Percentiles rank a stretch among this genome's conserved stretches.
These are phyloP conservation scores for Sminthurides aquaticus DNA, from an alignment of 2,888 invertebrate species.

Conservation along the genomic window DNA sequence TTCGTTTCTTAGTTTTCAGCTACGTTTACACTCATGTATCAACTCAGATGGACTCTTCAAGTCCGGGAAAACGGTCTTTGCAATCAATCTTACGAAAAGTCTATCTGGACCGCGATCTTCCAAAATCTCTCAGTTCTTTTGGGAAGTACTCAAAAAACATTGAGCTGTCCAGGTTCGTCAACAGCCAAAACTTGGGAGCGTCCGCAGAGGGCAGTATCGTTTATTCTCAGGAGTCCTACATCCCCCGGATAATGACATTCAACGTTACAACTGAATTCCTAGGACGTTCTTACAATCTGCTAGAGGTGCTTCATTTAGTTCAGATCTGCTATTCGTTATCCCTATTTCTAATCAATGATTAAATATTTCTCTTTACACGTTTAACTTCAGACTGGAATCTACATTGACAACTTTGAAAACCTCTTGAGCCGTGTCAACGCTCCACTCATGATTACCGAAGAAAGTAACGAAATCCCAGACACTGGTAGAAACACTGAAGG, in stretches of 20 bases:
- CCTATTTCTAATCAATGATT: neutral
- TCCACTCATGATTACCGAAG: constrained; percentile 1
- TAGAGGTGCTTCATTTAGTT: constrained; percentile 60
- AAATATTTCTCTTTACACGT: neutral
- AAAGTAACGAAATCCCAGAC: neutral
- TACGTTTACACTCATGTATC: constrained; percentile 77
- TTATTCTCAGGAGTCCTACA: constrained; percentile 69
- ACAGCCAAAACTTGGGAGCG: constrained; percentile 64
- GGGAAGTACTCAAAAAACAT: constrained; percentile 65
- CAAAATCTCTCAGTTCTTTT: constrained; percentile 56
- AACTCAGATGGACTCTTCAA: constrained; percentile 67
- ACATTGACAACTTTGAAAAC: constrained; percentile 16
- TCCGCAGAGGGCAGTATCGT: constrained; percentile 65
- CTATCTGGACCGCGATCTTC: constrained; percentile 45
- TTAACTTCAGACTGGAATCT: constrained; percentile 10
- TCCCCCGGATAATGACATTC: constrained; percentile 65
- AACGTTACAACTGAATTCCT: constrained; percentile 72
- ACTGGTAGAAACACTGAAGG: neutral
- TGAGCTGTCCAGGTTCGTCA: constrained; percentile 61
- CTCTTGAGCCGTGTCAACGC: constrained; percentile 11
- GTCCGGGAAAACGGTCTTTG: constrained; percentile 62
- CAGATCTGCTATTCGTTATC: constrained; percentile 9
- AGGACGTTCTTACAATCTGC: constrained; percentile 66
- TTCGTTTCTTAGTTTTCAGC: constrained; percentile 60
- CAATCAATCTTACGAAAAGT: constrained; percentile 48